Conservation (phyloP, 1,140 invertebrate genomes). For the Drosophila ercepeae region DNA sequence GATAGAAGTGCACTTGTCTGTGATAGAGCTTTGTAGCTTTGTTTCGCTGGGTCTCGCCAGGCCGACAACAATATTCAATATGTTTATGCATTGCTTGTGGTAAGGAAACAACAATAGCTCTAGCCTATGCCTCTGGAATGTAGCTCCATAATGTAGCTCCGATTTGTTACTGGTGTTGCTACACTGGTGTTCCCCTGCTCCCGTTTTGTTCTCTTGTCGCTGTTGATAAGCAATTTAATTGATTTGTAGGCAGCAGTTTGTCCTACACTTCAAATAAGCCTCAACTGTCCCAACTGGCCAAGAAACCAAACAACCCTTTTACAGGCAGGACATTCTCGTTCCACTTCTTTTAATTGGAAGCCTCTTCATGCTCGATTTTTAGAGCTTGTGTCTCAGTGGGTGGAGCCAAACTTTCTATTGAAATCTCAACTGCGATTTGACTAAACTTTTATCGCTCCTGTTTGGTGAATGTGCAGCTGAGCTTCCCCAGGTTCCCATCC, state of each 20-base stretch:
- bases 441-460: constrained; percentile 44
- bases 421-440: constrained; percentile 53
- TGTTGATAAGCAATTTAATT: constrained; percentile 79
- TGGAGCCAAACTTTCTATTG: constrained; percentile 50
- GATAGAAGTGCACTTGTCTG: constrained; percentile 30
- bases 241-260: constrained; percentile 82
- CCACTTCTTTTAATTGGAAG: too few species aligned
- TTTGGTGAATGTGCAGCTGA: constrained; percentile 42
- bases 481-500: constrained; percentile 20
- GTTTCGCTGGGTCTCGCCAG: constrained; percentile 20
- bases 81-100: constrained; percentile 75
- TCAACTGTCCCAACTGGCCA: too few species aligned
- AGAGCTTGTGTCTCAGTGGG: constrained; percentile 10
- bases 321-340: too few species aligned
- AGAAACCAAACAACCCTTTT: too few species aligned
- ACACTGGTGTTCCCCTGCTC: too few species aligned
- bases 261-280: too few species aligned
- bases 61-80: constrained; percentile 54
- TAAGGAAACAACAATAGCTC: constrained; percentile 48
- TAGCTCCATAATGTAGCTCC: constrained; percentile 75
- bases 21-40: constrained; percentile 29
- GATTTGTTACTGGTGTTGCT: constrained; percentile 53
- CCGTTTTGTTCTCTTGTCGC: constrained; percentile 77
- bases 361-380: neutral
- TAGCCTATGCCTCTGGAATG: constrained; percentile 63